Evolutionary conservation across 2,797 vertebrate species (phyloP), one percentile per base, ranked within the genome.

Genomic region (Galagoides demidoff): DNA sequence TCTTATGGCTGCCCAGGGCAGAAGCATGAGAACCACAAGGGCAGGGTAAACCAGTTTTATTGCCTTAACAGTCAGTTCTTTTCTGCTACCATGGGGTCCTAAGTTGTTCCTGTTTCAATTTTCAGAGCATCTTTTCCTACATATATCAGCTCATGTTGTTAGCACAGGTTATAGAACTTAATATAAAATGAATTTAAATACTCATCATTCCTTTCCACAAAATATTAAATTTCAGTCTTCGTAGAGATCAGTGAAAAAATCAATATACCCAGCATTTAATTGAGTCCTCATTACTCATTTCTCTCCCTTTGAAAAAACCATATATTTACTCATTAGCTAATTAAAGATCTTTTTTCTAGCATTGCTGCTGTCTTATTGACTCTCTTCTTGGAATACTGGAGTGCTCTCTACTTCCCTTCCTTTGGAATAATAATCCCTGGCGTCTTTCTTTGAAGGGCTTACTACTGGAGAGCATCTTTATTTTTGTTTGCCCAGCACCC

Each of bases 181-280:
- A 76, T 70, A 76, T 63, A 68, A 76, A 87, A 81, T 73, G 31
- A 57, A 63, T 66, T 88, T 45, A 90, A 88, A 83, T 82, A 49
- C 81, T 73, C 59, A 8, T 31, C 61, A 78, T 89, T 71, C 37
- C 88, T 93, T 92, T 37, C 70, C 57, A 76, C 27, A 66, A 90
- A 89, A 90, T 85, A 70, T 37, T 90, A 64, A 22, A 59, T 71
- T 90, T 76, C 39, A 94, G 87, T 94, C 66, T 90, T 83, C 59
- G 17, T 39, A 90, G 34, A 68, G 37, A 73, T 31, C 39, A 96
- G 55, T 70, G 84, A 95, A 95, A 87, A 79, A 63, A 79, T 79
- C 82, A 92, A 63, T 64, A 34, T 4, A 68, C 16, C 77, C 37
- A 85, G 68, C 5, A 52, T 84, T 70, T 90, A 45, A 64, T 64